A percentile compares a stretch with the other conserved stretches of the same genome.
Evolutionary conservation across 2,113 vertebrate species (phyloP).

Genomic region (Symphodus melops): DNA sequence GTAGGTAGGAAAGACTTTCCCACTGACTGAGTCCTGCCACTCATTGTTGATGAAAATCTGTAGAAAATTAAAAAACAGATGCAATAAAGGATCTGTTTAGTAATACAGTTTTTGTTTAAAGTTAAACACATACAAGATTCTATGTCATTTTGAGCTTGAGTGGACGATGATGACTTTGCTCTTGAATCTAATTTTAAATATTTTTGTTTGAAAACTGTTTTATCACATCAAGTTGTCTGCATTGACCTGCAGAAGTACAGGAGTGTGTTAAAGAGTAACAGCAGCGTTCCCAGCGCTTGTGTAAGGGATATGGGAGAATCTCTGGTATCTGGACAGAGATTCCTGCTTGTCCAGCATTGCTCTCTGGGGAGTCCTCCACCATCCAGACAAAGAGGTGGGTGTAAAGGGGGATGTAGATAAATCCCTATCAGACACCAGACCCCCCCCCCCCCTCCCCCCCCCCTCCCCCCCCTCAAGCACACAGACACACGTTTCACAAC

Average conservation of each 20-base stretch:
- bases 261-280: slow-evolving; percentile 49
- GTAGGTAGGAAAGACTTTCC: slow-evolving; percentile 89
- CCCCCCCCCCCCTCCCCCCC: slow-evolving; percentile 47
- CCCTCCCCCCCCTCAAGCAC: slow-evolving; percentile 35
- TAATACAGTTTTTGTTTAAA: background rate
- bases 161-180: background rate
- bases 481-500: slow-evolving; percentile 84
- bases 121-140: background rate
- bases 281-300: slow-evolving; percentile 55
- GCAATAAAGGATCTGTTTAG: background rate
- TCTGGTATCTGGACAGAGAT: slow-evolving; percentile 83
- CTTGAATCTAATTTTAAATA: slow-evolving; percentile 26
- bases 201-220: slow-evolving; percentile 36
- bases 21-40: slow-evolving; percentile 96
- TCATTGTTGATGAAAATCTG: slow-evolving; percentile 99
- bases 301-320: slow-evolving; percentile 77
- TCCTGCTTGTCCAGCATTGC: slow-evolving; percentile 80
- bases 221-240: slow-evolving; percentile 36
- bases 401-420: slow-evolving; percentile 69
- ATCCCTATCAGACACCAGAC: slow-evolving; percentile 82
- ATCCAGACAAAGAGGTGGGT: slow-evolving; percentile 78
- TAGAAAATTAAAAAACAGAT: slow-evolving; percentile 3
- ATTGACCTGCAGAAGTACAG: slow-evolving; percentile 10
- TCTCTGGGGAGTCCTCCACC: slow-evolving; percentile 84
- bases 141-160: background rate